Evolutionary conservation across 2,797 vertebrate species (phyloP).

Genomic region (Oryzias sinensis): DNA sequence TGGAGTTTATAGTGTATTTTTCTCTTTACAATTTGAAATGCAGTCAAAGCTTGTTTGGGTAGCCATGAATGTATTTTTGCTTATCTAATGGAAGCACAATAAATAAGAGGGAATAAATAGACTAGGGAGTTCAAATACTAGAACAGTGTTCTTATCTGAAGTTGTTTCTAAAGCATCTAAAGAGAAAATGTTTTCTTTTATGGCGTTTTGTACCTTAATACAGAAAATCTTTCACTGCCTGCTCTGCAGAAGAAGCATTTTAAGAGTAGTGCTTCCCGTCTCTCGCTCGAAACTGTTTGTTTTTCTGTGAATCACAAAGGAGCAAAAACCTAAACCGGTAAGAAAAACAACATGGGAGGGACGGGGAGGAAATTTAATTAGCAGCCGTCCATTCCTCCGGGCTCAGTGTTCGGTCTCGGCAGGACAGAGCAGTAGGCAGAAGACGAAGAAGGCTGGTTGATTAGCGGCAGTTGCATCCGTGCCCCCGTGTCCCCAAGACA

Average conservation of each 20-base stretch:
- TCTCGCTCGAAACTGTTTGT: constrained; percentile 54
- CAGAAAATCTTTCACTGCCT: no score
- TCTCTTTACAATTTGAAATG: no score
- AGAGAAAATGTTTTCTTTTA: no score
- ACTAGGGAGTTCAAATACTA: no score
- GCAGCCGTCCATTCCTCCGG: constrained; percentile 61
- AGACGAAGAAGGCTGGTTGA: constrained; percentile 37
- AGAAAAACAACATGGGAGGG: constrained; percentile 70
- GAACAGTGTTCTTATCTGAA: no score
- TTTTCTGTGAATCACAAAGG: constrained; percentile 68
- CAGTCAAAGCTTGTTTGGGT: no score
- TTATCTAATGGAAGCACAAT: no score
- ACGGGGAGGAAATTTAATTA: constrained; percentile 77
- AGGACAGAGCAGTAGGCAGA: constrained; percentile 50
- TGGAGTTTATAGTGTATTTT: no score
- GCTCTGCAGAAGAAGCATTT: constrained; percentile 35
- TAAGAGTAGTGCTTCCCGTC: constrained; percentile 45
- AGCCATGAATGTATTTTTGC: no score
- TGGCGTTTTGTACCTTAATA: no score
- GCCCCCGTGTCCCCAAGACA: constrained; percentile 16
- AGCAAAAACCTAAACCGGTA: constrained; percentile 62
- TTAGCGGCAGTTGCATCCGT: constrained; percentile 34
- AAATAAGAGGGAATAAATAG: no score
- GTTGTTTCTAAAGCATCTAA: no score
- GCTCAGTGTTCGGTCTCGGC: constrained; percentile 48